phyloP scores from a whole-genome alignment of 2,888 invertebrate genomes.

The Stratiomys singularior region DNA sequence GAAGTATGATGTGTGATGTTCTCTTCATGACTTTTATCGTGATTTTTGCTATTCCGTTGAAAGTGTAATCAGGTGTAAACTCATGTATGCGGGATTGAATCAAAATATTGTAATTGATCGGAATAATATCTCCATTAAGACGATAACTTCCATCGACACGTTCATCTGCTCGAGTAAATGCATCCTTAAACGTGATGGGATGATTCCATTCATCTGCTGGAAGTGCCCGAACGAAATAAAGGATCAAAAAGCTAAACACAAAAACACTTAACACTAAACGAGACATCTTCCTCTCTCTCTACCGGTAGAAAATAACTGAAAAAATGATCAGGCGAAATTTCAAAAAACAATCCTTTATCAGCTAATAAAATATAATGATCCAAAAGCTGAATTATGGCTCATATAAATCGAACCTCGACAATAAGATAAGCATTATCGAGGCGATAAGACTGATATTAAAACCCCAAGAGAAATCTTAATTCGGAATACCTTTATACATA shows the following conservation, averaged over 20 bases:
- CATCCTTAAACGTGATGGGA: neutral
- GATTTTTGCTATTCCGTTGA: slow-evolving; percentile 9
- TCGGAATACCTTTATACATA: too few relatives aligned
- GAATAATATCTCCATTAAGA: neutral
- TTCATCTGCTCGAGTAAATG: neutral
- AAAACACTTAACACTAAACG: slow-evolving; percentile 32
- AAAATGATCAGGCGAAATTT: neutral
- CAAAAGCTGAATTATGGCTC: neutral
- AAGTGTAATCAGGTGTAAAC: neutral
- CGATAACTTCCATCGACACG: slow-evolving; percentile 11
- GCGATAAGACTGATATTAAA: too few relatives aligned
- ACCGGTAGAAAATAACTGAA: neutral
- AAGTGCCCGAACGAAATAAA: neutral
- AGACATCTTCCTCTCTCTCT: slow-evolving; percentile 9
- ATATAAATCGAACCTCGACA: neutral
- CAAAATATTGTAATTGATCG: slow-evolving; percentile 27
- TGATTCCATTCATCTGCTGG: neutral
- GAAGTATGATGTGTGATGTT: neutral
- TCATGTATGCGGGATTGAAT: neutral
- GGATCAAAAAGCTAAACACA: neutral
- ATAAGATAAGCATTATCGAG: neutral
- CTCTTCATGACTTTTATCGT: neutral
- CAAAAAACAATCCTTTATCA: neutral
- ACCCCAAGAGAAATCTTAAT: too few relatives aligned
- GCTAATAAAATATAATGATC: too few relatives aligned